Evolutionary conservation across 2,888 invertebrate species (phyloP), one percentile per base, ranked within the genome.

Genomic region (Caenorhabditis afra): DNA sequence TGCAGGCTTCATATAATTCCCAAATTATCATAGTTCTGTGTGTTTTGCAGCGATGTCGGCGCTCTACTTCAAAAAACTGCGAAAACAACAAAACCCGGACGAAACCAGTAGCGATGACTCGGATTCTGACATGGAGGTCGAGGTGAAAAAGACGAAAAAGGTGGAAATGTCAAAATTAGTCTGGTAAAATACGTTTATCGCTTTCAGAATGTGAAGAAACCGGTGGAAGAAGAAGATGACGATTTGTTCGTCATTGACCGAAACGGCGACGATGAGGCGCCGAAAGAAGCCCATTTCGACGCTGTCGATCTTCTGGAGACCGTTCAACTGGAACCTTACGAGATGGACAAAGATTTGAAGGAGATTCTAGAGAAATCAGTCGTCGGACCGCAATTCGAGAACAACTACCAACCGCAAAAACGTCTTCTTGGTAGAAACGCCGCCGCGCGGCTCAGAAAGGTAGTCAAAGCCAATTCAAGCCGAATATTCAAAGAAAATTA

Each of bases 381-480:
- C 1, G 67, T 83, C 22, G 76, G 82, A 22, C 66, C 79, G 0
- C 81, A 79, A 44, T 86, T 82, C 57, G 86, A 86, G 62, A 41
- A 68, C 12, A 52, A 75, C 14, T 49, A 70, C n/a, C 75, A 81
- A 20, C 81, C 80, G 16, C 84, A 84, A 14, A 53, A 55, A 0
- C 22, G 70, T 23, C 55, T 75, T 20, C 62, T 84, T 22, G 81
- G 81, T 18, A 78, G 66, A 50, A 77, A 79, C 57, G 81, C 75
- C 20, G 50, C 52, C 22, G 79, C 76, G 18, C 61, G 79, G 14
- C 52, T 74, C 3, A 76, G 70, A 53, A 84, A 77, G 59, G 84
- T 81, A 22, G 11, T n/a, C n/a, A n/a, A n/a, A n/a, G n/a, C n/a
- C n/a, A n/a, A n/a, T n/a, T n/a, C n/a, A n/a, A n/a, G n/a, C n/a